phyloP scores from a whole-genome alignment of 2,888 invertebrate species.

The Acrobasis consociella region DNA sequence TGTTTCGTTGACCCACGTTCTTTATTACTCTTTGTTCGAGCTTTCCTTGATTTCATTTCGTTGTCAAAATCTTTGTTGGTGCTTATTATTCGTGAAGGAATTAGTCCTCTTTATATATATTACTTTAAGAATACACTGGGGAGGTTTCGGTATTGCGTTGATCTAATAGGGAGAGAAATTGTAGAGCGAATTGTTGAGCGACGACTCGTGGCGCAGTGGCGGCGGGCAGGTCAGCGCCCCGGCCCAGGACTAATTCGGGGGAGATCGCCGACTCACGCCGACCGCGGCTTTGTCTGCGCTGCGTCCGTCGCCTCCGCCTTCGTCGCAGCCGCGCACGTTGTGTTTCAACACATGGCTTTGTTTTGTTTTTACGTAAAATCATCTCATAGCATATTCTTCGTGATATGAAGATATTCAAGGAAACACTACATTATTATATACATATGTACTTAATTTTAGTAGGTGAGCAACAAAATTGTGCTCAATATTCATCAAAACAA shows the following conservation, averaged over 20 bases:
- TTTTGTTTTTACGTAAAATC: slow-evolving; percentile 54
- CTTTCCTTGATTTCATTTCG: slow-evolving; percentile 40
- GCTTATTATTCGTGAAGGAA: slow-evolving; percentile 30
- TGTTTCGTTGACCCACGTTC: slow-evolving; percentile 51
- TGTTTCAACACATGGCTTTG: slow-evolving; percentile 55
- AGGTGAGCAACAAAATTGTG: slow-evolving; percentile 10
- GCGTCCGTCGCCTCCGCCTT: slow-evolving; percentile 54
- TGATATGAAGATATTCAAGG: slow-evolving; percentile 35
- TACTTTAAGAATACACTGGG: not conserved
- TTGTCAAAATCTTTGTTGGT: slow-evolving; percentile 37
- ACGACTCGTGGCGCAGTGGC: slow-evolving; percentile 44
- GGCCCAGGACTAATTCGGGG: slow-evolving; percentile 82
- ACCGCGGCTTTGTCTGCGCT: slow-evolving; percentile 75
- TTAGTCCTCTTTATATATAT: slow-evolving; percentile 4
- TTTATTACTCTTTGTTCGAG: slow-evolving; percentile 33
- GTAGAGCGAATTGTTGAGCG: slow-evolving; percentile 26
- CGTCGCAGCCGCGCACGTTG: slow-evolving; percentile 34
- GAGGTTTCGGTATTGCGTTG: slow-evolving; percentile 25
- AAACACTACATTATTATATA: too few species aligned
- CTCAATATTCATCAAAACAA: not conserved
- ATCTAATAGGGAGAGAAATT: slow-evolving; percentile 36
- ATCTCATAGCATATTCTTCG: slow-evolving; percentile 42
- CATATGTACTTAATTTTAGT: too few species aligned
- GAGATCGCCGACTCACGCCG: slow-evolving; percentile 77
- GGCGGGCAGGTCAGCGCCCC: slow-evolving; percentile 71